phyloP scores from a whole-genome alignment of 1,140 invertebrate genomes.

The Cotesia vestalis region DNA sequence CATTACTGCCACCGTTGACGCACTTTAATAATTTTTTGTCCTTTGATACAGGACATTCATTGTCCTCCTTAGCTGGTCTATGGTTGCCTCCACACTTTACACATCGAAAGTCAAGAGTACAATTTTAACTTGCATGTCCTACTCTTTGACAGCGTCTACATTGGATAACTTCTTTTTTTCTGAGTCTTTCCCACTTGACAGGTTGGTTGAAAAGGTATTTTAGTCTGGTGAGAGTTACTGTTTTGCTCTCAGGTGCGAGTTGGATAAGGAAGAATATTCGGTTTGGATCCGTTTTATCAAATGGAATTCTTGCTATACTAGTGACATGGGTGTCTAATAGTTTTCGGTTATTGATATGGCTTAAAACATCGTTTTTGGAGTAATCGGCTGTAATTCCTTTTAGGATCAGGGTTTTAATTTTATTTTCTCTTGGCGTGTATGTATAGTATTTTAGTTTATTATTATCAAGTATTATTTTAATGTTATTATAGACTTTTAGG shows the following conservation, averaged over 20 bases:
- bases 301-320: background rate
- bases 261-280: background rate
- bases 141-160: constrained; percentile 13
- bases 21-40: constrained; percentile 22
- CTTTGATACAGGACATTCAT: too few relatives aligned
- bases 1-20: constrained; percentile 31
- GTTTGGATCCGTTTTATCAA: background rate
- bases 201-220: constrained; percentile 21
- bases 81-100: constrained; percentile 15
- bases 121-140: constrained; percentile 25
- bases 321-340: too few relatives aligned
- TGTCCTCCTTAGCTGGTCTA: too few relatives aligned
- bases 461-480: too few relatives aligned
- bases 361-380: too few relatives aligned
- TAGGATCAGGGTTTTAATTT: too few relatives aligned
- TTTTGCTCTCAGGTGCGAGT: background rate
- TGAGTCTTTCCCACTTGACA: background rate
- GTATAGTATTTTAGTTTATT: too few relatives aligned
- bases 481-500: too few relatives aligned
- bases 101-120: constrained; percentile 10
- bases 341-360: too few relatives aligned
- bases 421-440: too few relatives aligned
- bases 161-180: constrained; percentile 21
- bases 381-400: too few relatives aligned
- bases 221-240: background rate